Base-by-base conservation (phyloP, 2,888 invertebrate species). In the Rosalia funebris region DNA sequence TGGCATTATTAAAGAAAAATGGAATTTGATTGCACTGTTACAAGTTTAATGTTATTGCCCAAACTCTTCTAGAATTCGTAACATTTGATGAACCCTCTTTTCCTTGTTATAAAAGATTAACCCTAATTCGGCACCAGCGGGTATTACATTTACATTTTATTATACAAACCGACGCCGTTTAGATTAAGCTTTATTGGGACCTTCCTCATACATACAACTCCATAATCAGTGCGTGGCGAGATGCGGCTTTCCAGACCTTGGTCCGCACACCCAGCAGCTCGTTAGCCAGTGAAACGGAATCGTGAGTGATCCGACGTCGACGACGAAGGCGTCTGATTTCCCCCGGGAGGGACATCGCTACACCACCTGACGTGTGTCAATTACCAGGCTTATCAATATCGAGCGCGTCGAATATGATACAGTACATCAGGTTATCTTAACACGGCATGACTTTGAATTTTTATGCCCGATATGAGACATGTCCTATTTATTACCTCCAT, bases 281-380 rank as follows among this genome's bases (percentile, higher is more conserved):
- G 50, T 50, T 50, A 50, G 39, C 39, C 17, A 10, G 5, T 39
- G 50, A 31, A 50, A 50, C 39, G 25, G 50, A 39, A 20, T 20
- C 34, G 25, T 4, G 15, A 41, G 39, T 11, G 50, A 37, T n/a
- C 14, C 50, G 50, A 50, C 39, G 31, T 39, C 31, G 50, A 11
- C 50, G 31, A 50, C 50, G 50, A 31, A 39, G 50, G 39, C 39
- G 50, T 15, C 39, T 50, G 50, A 50, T 53, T 53, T 53, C 53
- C 50, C n/a, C 42, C 25, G 25, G 39, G 47, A 14, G 25, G 39
- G 25, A 11, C 41, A 44, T 42, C 36, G 42, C 37, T 19, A 42
- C 25, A 17, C 16, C 36, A 60, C 61, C 61, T 61, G 61, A 57
- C 61, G 57, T 61, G 56, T 61, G 61, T 61, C 61, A 61, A 61